phyloP scores from a whole-genome alignment of 2,113 vertebrate genomes.

The Chiloscyllium plagiosum region DNA sequence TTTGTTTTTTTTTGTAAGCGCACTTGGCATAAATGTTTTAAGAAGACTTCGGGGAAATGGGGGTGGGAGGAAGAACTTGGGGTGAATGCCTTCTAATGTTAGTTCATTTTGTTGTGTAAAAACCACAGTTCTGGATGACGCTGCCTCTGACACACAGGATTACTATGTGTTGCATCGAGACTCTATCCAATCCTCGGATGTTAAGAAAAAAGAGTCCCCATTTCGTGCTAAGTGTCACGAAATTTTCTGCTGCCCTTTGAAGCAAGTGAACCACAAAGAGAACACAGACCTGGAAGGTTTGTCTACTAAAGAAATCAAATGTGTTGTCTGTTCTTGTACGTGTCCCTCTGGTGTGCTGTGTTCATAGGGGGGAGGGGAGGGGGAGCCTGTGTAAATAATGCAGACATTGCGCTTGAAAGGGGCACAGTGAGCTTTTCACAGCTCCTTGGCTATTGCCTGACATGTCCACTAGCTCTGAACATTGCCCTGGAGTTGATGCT shows the following conservation, averaged over 20 bases:
- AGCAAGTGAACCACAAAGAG: slow-evolving; percentile 97
- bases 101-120: slow-evolving; percentile 98
- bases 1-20: slow-evolving; percentile 49
- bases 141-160: slow-evolving; percentile 97
- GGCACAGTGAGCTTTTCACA: slow-evolving; percentile 47
- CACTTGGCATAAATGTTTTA: slow-evolving; percentile 39
- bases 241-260: slow-evolving; percentile 99
- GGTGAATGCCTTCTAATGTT: slow-evolving; percentile 63
- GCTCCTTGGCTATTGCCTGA: slow-evolving; percentile 51
- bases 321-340: slow-evolving; percentile 61
- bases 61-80: background rate
- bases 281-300: slow-evolving; percentile 98
- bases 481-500: slow-evolving; percentile 39
- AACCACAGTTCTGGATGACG: slow-evolving; percentile 98
- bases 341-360: slow-evolving; percentile 61
- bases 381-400: slow-evolving; percentile 44
- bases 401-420: slow-evolving; percentile 42
- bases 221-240: slow-evolving; percentile 99
- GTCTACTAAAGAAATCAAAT: slow-evolving; percentile 67
- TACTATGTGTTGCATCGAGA: slow-evolving; percentile 99
- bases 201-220: slow-evolving; percentile 99
- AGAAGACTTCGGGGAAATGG: background rate
- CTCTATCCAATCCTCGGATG: slow-evolving; percentile 99
- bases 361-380: slow-evolving; percentile 40
- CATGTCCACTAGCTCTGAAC: slow-evolving; percentile 47